Base-by-base conservation (phyloP, 1,140 invertebrate species). In the Coelopa frigida region DNA sequence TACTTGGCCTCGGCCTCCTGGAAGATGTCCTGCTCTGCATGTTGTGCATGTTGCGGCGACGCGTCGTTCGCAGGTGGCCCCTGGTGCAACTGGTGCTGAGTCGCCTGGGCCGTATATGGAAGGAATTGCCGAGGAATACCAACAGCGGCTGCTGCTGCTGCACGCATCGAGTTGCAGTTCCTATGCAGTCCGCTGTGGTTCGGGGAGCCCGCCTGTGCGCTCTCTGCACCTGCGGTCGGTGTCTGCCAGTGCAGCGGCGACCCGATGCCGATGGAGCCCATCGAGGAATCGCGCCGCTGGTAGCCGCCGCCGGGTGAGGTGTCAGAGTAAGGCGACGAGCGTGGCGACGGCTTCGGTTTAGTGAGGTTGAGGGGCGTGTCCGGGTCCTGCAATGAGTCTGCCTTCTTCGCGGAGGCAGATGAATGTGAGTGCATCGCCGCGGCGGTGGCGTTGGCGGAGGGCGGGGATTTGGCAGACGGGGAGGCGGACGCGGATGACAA, bases 361-460 rank as follows among this genome's bases (percentile, higher is more conserved):
- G 82, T 86, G 5, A 94, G 79, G 70, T 94, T 94, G 1, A 94
- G 72, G 1, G 90, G 90, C 0, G 85, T 81, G 57, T 94, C 89
- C 5, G 84, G 76, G 55, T 86, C 82, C 11, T 72, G 70, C 18
- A 73, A 70, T 64, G 22, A 69, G 71, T 59, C 48, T n/a, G n/a
- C n/a, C n/a, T n/a, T n/a, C n/a, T n/a, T n/a, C n/a, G n/a, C 67
- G 57, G 57, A 73, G 27, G 62, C 72, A 49, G 44, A 21, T 59
- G 39, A 4, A 41, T 27, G 33, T 32, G 49, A 43, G 38, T 46
- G 61, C 33, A 24, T n/a, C 55, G 51, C 44, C 59, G 61, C 29
- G 59, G 67, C 2, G 68, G 69, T 18, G 62, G 56, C 11, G 73
- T 69, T 7, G 73, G 71, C 23, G 69, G 72, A 48, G 68, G 70